phyloP scores from a whole-genome alignment of 2,113 vertebrate genomes.

The Sander vitreus region DNA sequence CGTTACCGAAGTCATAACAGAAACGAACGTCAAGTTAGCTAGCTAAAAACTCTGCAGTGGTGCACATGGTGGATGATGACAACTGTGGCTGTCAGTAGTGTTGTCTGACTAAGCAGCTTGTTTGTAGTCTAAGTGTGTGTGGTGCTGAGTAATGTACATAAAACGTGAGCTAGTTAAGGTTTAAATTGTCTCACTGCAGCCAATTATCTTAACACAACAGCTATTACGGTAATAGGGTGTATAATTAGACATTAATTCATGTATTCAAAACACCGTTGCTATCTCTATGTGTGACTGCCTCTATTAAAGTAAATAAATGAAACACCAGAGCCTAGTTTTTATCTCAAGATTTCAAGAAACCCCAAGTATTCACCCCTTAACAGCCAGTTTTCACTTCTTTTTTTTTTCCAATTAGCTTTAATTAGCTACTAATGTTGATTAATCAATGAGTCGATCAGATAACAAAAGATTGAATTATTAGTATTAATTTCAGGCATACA shows the following conservation, averaged over 20 bases:
- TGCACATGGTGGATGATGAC: constrained; percentile 48
- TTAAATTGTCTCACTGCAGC: background rate
- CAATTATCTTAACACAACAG: background rate
- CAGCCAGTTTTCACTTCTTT: no score
- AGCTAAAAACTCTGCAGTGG: background rate
- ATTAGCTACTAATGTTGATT: background rate
- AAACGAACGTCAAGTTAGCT: background rate
- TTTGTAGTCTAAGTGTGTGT: background rate
- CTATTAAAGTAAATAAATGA: no score
- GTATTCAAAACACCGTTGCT: background rate
- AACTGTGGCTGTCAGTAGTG: constrained; percentile 53
- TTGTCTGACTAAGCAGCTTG: constrained; percentile 5
- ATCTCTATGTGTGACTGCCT: no score
- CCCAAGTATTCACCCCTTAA: no score
- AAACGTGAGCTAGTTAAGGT: background rate
- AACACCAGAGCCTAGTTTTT: no score
- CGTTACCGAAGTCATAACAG: no score
- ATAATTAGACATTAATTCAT: background rate
- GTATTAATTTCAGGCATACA: no score
- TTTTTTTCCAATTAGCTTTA: no score
- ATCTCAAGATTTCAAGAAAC: no score
- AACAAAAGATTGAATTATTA: no score
- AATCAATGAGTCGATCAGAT: background rate
- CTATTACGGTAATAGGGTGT: background rate
- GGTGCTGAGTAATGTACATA: background rate